Conservation (phyloP, 2,797 vertebrate species). For the Nyctibius grandis region DNA sequence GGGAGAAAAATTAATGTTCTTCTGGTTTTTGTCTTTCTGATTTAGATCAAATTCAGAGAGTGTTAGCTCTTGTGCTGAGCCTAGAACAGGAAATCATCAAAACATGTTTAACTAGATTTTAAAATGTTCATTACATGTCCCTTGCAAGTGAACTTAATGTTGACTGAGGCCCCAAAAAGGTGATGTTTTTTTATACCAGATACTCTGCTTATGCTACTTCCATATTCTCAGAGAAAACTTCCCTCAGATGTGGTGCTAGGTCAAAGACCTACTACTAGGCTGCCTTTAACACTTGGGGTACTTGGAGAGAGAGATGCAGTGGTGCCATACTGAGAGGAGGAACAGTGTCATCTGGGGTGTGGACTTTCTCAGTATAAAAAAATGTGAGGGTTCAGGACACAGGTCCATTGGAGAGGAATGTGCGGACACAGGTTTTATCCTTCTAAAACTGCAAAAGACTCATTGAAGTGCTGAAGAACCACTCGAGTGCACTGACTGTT, state of each 20-base stretch:
- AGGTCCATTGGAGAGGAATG: not conserved
- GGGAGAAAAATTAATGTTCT: not conserved
- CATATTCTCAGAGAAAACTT: not conserved
- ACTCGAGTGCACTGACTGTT: not conserved
- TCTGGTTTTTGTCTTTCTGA: not conserved
- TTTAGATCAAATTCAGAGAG: not conserved
- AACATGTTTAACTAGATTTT: not conserved
- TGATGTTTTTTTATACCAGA: not conserved
- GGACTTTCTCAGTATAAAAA: not conserved
- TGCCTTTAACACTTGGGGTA: not conserved
- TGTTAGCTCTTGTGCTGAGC: not conserved
- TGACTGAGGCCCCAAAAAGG: not conserved
- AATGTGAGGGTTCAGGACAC: not conserved
- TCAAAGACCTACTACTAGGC: not conserved
- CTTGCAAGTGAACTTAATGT: not conserved
- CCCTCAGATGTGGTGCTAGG: not conserved
- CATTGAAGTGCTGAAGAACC: not conserved
- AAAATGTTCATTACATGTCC: accelerated
- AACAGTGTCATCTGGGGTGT: not conserved
- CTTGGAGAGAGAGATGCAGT: not conserved
- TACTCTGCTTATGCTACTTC: not conserved
- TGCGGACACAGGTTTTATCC: not conserved
- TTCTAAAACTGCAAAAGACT: not conserved
- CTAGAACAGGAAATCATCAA: not conserved
- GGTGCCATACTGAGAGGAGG: not conserved